Percentiles rank a stretch among this genome's conserved stretches.
These are phyloP conservation scores for Vulpes lagopus DNA, from an alignment of 2,113 vertebrate genomes.

Conservation along the genomic window DNA sequence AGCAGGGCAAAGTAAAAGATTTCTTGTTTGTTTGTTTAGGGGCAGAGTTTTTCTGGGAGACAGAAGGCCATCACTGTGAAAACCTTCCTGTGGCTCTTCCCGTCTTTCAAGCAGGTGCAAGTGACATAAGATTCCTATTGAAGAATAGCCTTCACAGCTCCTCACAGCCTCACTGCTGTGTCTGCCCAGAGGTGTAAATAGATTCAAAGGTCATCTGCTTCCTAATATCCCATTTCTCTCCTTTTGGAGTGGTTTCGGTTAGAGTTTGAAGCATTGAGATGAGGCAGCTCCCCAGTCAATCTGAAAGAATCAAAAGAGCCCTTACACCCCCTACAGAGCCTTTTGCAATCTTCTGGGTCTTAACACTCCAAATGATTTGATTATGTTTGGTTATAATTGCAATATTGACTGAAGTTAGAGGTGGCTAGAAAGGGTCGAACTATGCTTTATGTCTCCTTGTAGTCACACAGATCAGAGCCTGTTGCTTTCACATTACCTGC, in stretches of 20 bases:
- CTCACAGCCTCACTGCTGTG: conserved; percentile 65
- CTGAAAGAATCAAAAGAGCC: conserved; percentile 69
- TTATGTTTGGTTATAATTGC: conserved; percentile 76
- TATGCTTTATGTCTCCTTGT: conserved; percentile 65
- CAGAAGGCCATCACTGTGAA: neutral
- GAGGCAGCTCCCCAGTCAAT: conserved; percentile 63
- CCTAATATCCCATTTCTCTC: conserved; percentile 64
- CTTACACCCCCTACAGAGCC: neutral
- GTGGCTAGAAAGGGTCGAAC: conserved; percentile 48
- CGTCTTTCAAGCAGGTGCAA: conserved; percentile 67
- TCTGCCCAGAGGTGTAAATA: conserved; percentile 76
- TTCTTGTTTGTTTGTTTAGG: conserved; percentile 43
- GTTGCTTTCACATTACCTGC: conserved; percentile 16
- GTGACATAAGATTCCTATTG: neutral
- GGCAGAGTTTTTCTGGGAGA: conserved; percentile 39
- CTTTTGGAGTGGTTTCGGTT: conserved; percentile 63
- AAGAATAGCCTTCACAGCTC: conserved; percentile 55
- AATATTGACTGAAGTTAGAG: conserved; percentile 76
- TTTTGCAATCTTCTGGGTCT: conserved; percentile 59
- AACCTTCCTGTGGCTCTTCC: conserved; percentile 66
- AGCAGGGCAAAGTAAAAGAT: conserved; percentile 40
- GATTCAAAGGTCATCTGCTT: conserved; percentile 82
- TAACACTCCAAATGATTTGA: conserved; percentile 72
- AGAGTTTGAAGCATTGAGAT: conserved; percentile 59
- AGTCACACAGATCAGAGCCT: conserved; percentile 64